phyloP scores from a whole-genome alignment of 2,888 invertebrate genomes.

The Mesoligia furuncula region DNA sequence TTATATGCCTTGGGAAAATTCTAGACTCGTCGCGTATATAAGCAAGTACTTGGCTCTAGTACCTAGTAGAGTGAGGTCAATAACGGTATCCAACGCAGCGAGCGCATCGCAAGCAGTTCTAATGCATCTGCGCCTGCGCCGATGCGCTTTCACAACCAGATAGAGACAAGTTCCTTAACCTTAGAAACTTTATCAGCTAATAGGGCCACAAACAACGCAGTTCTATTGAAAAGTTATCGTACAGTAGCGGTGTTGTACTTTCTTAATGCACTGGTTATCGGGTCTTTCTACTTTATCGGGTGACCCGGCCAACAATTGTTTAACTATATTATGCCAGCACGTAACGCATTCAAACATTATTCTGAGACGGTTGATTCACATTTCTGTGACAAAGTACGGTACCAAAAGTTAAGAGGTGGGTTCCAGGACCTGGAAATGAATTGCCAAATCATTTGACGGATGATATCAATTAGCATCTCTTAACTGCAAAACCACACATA shows the following conservation, averaged over 20 bases:
- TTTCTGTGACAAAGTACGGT: conserved; percentile 14
- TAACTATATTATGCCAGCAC: conserved; percentile 70
- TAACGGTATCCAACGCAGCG: conserved; percentile 83
- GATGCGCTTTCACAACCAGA: conserved; percentile 72
- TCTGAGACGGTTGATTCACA: conserved; percentile 69
- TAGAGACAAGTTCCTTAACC: conserved; percentile 75
- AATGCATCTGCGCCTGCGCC: conserved; percentile 81
- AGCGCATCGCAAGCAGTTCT: conserved; percentile 82
- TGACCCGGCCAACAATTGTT: conserved; percentile 82
- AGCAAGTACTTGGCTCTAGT: conserved; percentile 59
- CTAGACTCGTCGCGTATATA: conserved; percentile 65
- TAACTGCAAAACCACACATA: neutral
- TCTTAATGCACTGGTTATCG: conserved; percentile 85
- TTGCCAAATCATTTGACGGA: conserved; percentile 32
- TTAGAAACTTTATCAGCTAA: conserved; percentile 76
- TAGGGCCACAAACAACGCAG: conserved; percentile 72
- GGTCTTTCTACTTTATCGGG: conserved; percentile 80
- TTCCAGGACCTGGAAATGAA: conserved; percentile 44
- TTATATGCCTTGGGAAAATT: conserved; percentile 56
- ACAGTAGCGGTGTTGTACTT: conserved; percentile 76
- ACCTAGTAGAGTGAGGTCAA: conserved; percentile 77
- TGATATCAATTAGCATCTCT: conserved; percentile 38
- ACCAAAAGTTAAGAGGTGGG: conserved; percentile 9
- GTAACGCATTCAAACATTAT: conserved; percentile 70
- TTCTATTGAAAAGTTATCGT: conserved; percentile 73